Evolutionary conservation across 2,888 invertebrate species (phyloP).

Genomic region (Tenthredo scrophulariae): DNA sequence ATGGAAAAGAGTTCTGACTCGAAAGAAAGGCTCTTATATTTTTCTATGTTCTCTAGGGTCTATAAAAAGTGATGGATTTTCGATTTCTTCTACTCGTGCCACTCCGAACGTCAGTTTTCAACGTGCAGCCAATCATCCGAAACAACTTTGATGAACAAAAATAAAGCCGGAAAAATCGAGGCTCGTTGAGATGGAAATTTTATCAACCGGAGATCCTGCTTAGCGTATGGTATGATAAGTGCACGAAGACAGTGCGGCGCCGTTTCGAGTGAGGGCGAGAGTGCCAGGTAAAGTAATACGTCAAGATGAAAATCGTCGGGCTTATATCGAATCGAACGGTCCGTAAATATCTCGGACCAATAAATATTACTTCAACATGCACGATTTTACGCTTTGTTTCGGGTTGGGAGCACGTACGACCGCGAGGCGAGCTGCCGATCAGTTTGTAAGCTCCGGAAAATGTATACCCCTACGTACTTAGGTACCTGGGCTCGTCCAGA

Average conservation of each 20-base stretch:
- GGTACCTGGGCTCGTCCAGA: not conserved
- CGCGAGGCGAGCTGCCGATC: not conserved
- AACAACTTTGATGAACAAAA: no score
- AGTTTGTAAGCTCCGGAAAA: constrained; percentile 18
- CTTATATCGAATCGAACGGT: constrained; percentile 28
- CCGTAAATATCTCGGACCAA: constrained; percentile 29
- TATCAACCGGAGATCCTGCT: not conserved
- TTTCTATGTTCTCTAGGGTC: not conserved
- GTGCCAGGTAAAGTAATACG: constrained; percentile 18
- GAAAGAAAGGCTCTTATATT: not conserved
- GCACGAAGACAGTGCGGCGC: not conserved
- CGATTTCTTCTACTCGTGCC: no score
- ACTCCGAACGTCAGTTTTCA: no score
- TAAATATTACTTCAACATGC: constrained; percentile 38
- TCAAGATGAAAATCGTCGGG: constrained; percentile 35
- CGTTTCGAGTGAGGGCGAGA: not conserved
- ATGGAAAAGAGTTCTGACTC: not conserved
- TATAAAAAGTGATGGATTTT: no score
- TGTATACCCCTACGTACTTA: not conserved
- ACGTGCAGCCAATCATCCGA: no score
- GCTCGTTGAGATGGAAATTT: not conserved
- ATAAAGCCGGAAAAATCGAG: no score
- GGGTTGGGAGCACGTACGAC: constrained; percentile 28
- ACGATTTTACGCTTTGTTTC: constrained; percentile 48
- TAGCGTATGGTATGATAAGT: not conserved